Conservation (phyloP, 2,113 vertebrate species). For the Charina bottae region DNA sequence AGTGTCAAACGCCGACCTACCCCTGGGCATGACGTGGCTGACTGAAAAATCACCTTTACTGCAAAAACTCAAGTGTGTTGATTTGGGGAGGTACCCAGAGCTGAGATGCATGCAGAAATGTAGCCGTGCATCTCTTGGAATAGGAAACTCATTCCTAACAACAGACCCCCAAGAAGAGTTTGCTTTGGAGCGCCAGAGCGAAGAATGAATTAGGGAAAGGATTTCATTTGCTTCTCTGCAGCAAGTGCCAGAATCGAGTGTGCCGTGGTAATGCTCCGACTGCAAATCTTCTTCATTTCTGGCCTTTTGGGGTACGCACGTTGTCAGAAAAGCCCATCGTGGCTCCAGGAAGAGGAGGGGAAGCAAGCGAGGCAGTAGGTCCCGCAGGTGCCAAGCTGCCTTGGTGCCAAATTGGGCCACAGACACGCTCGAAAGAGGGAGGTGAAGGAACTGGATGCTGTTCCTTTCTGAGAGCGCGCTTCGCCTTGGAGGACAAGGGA, state of each 20-base stretch:
- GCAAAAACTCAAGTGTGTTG: background rate
- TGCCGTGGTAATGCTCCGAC: too few species aligned
- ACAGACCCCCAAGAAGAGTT: background rate
- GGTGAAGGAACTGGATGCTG: background rate
- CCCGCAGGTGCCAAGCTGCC: too few species aligned
- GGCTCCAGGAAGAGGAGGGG: background rate
- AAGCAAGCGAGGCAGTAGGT: background rate
- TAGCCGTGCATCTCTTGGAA: background rate
- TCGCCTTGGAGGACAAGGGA: too few species aligned
- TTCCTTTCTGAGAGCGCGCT: background rate
- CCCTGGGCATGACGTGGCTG: too few species aligned
- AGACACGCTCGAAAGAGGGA: background rate
- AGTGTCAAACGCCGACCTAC: too few species aligned
- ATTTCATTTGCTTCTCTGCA: background rate
- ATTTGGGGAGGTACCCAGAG: background rate
- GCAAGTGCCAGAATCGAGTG: too few species aligned
- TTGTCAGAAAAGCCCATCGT: background rate
- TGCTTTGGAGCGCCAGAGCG: background rate
- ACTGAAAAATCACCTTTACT: fast-evolving
- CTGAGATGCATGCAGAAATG: too few species aligned
- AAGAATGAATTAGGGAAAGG: too few species aligned
- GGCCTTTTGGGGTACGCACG: too few species aligned
- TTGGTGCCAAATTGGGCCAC: background rate
- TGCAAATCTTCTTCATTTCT: background rate
- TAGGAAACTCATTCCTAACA: background rate